phyloP scores from a whole-genome alignment of 2,797 vertebrate genomes.

The Enoplosus armatus region DNA sequence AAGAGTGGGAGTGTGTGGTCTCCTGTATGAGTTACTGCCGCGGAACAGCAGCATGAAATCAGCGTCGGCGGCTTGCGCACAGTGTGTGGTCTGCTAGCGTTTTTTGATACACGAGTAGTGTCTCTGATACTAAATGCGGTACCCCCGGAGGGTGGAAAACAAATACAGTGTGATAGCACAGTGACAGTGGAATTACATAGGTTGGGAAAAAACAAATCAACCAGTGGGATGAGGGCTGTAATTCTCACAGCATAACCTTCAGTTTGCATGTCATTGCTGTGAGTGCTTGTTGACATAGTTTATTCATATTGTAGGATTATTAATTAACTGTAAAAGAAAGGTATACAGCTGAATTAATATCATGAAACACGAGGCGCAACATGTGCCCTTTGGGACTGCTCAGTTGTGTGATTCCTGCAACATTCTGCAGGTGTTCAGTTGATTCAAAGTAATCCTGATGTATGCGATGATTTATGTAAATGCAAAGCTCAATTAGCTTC shows the following conservation, averaged over 20 bases:
- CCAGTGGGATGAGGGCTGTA: slow-evolving; percentile 9
- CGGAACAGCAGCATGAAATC: slow-evolving; percentile 78
- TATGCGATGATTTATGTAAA: slow-evolving; percentile 27
- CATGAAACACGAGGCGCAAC: slow-evolving; percentile 17
- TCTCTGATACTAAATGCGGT: slow-evolving; percentile 76
- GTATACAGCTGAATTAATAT: slow-evolving; percentile 15
- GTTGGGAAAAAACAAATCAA: slow-evolving; percentile 44
- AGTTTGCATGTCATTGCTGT: not conserved
- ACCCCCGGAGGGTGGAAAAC: slow-evolving; percentile 65
- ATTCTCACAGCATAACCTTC: slow-evolving; percentile 36
- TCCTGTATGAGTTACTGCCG: slow-evolving; percentile 75
- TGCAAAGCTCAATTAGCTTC: slow-evolving; percentile 22
- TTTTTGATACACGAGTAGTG: slow-evolving; percentile 68
- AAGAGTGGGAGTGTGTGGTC: slow-evolving; percentile 75
- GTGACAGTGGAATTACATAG: slow-evolving; percentile 53
- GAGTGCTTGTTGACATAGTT: slow-evolving; percentile 13
- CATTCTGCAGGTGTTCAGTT: slow-evolving; percentile 37
- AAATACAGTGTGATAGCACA: slow-evolving; percentile 63
- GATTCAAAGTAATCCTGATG: not conserved
- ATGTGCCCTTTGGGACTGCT: not conserved
- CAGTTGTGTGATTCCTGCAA: not conserved
- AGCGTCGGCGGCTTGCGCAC: slow-evolving; percentile 72
- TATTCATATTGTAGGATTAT: slow-evolving; percentile 4
- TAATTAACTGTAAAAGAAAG: slow-evolving; percentile 15
- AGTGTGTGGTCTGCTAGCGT: slow-evolving; percentile 72